Conservation (phyloP, 2,113 vertebrate genomes). For the Thinocorus orbignyianus region DNA sequence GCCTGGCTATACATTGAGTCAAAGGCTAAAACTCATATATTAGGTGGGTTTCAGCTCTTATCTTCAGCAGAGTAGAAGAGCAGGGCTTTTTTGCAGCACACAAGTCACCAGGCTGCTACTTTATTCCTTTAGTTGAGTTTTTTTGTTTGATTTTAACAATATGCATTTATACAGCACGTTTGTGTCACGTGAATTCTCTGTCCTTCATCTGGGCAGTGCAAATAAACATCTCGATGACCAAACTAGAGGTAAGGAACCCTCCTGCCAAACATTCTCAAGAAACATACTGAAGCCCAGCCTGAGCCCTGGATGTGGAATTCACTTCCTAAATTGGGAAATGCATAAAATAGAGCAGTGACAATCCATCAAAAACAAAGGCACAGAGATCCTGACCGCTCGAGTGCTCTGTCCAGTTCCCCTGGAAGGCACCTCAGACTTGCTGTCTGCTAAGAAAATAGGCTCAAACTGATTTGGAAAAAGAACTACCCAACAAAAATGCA, state of each 20-base stretch:
- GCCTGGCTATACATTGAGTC: neutral
- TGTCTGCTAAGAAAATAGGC: neutral
- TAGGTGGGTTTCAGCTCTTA: neutral
- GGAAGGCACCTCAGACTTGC: neutral
- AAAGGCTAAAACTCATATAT: neutral
- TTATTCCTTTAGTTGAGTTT: neutral
- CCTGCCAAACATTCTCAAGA: neutral
- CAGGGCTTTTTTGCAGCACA: neutral
- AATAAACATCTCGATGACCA: neutral
- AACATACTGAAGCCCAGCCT: neutral
- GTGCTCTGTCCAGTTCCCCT: neutral
- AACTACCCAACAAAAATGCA: neutral
- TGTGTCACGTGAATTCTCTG: neutral
- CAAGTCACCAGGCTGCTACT: neutral
- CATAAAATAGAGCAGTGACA: neutral
- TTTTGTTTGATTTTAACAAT: neutral
- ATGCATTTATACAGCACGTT: neutral
- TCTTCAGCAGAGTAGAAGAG: neutral
- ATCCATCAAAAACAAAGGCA: neutral
- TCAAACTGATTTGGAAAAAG: neutral
- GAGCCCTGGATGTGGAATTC: neutral
- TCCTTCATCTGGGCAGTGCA: neutral
- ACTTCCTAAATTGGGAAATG: neutral
- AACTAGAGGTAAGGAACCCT: neutral
- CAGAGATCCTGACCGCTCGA: rapidly evolving